A percentile compares a stretch with the other conserved stretches of the same genome.
Evolutionary conservation across 2,113 vertebrate genomes (phyloP).

Genomic region (Lipophrys pholis): DNA sequence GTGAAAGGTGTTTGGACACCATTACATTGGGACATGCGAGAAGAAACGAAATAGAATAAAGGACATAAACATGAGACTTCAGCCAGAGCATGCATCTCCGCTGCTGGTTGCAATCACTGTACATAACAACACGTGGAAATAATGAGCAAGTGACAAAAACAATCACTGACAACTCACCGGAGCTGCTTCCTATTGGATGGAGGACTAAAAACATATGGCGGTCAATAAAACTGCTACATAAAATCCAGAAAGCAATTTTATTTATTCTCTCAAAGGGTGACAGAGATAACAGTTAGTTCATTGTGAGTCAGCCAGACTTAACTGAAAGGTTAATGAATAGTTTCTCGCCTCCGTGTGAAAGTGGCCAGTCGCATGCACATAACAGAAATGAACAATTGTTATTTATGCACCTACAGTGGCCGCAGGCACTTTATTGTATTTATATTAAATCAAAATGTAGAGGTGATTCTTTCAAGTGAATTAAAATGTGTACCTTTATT

Average conservation of each 20-base stretch:
- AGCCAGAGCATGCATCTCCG: constrained; percentile 56
- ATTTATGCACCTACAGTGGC: constrained; percentile 30
- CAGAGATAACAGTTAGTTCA: background rate
- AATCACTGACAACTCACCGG: constrained; percentile 6
- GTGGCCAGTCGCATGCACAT: background rate
- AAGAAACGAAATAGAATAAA: constrained; percentile 37
- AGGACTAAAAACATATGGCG: background rate
- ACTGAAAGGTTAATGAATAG: constrained; percentile 20
- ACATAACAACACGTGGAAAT: constrained; percentile 23
- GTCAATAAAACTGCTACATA: background rate
- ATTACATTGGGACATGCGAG: background rate
- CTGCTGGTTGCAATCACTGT: constrained; percentile 35
- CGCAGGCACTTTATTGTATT: constrained; percentile 22
- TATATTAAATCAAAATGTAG: constrained; percentile 16
- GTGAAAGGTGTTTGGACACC: constrained; percentile 22
- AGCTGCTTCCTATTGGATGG: background rate
- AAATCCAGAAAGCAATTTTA: background rate
- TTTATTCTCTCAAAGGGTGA: constrained; percentile 6
- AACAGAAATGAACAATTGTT: constrained; percentile 16
- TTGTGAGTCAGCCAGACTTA: constrained; percentile 15
- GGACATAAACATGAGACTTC: constrained; percentile 39
- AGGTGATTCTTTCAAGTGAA: constrained; percentile 26
- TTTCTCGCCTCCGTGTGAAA: constrained; percentile 4
- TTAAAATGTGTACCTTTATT: constrained; percentile 6
- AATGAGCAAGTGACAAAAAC: constrained; percentile 21